Percentiles rank a stretch among this genome's conserved stretches.
These are phyloP conservation scores for Panagrolaimus sp. DNA, from an alignment of 1,140 invertebrate genomes.

Conservation along the genomic window DNA sequence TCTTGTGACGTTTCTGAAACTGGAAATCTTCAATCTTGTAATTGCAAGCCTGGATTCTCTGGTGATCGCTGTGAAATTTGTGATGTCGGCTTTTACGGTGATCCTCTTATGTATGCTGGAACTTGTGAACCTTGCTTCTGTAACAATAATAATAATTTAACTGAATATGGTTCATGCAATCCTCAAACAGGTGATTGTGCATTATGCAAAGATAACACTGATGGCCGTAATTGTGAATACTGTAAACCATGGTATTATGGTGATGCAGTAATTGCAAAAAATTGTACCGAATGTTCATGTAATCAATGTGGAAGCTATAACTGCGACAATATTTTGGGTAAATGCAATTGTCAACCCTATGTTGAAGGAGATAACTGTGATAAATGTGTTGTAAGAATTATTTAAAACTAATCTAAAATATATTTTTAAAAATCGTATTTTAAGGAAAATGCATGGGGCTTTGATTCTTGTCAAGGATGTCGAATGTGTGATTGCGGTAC, in stretches of 20 bases:
- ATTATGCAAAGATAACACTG: constrained; percentile 82
- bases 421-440: too few relatives aligned
- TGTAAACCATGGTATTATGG: constrained; percentile 84
- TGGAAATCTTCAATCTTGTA: constrained; percentile 69
- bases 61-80: constrained; percentile 63
- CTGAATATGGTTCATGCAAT: constrained; percentile 74
- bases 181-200: constrained; percentile 80
- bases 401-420: too few relatives aligned
- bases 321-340: constrained; percentile 67
- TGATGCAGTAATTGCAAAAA: constrained; percentile 77
- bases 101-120: constrained; percentile 69
- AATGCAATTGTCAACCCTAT: constrained; percentile 78
- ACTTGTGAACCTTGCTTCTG: constrained; percentile 81
- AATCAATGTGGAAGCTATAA: constrained; percentile 63
- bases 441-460: constrained; percentile 53
- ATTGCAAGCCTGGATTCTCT: constrained; percentile 78
- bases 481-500: constrained; percentile 48
- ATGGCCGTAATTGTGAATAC: constrained; percentile 75
- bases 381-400: constrained; percentile 63
- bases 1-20: constrained; percentile 65
- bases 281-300: constrained; percentile 62
- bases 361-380: constrained; percentile 83
- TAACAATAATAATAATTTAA: constrained; percentile 80
- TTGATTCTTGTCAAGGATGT: constrained; percentile 49
- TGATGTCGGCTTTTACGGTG: constrained; percentile 75